Evolutionary conservation across 2,888 invertebrate species (phyloP).

Genomic region (Parnassius glacialis): DNA sequence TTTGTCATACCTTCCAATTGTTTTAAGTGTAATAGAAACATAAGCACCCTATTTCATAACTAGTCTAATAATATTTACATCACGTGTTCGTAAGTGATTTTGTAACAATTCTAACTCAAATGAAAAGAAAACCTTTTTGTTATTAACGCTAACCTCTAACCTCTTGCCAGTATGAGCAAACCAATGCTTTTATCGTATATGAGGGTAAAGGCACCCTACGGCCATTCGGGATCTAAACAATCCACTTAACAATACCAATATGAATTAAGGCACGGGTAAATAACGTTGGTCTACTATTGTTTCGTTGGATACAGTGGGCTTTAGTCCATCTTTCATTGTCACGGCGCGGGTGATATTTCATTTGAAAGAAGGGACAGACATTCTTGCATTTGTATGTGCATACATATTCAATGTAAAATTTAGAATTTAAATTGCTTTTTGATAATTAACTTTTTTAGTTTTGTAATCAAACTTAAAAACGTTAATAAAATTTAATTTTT

Average conservation of each 20-base stretch:
- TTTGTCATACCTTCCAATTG: slow-evolving; percentile 12
- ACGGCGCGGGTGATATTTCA: background rate
- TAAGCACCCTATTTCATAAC: slow-evolving; percentile 18
- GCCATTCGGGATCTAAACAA: slow-evolving; percentile 17
- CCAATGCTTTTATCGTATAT: slow-evolving; percentile 9
- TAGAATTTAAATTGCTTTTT: background rate
- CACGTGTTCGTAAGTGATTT: slow-evolving; percentile 15
- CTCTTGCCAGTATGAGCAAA: slow-evolving; percentile 5
- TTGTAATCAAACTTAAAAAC: too few species aligned
- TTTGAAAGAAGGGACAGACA: background rate
- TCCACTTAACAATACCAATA: slow-evolving; percentile 20
- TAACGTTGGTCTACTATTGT: slow-evolving; percentile 20
- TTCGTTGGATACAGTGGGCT: slow-evolving; percentile 14
- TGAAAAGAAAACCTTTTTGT: background rate
- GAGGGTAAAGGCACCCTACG: slow-evolving; percentile 19
- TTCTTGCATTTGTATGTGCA: too few species aligned
- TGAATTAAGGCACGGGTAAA: slow-evolving; percentile 20
- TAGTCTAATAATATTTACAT: slow-evolving; percentile 23
- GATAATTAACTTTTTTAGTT: background rate
- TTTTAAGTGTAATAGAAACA: slow-evolving; percentile 19
- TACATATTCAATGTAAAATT: background rate
- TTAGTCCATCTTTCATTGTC: slow-evolving; percentile 19
- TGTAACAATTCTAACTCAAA: slow-evolving; percentile 16
- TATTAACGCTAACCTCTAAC: background rate
- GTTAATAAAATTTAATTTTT: too few species aligned